Evolutionary conservation across 2,888 invertebrate species (phyloP).

Genomic region (Coleophora flavipennella): DNA sequence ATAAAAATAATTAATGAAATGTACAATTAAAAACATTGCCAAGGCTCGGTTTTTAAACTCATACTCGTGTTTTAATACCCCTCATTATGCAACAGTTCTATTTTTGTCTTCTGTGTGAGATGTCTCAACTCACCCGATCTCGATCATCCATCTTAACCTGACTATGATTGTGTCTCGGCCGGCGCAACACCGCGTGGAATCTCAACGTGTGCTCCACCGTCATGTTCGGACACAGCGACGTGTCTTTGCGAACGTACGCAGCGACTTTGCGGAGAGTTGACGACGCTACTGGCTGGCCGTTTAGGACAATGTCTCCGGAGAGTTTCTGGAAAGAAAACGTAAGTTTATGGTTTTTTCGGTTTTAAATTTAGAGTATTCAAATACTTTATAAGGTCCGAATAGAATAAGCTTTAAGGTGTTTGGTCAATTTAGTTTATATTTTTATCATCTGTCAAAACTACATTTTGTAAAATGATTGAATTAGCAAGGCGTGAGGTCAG

Average conservation of each 20-base stretch:
- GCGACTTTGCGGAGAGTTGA: conserved; percentile 79
- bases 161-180: conserved; percentile 73
- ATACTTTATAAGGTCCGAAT: no score
- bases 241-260: conserved; percentile 83
- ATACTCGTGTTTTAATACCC: no score
- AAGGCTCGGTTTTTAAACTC: no score
- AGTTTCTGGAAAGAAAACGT: conserved; percentile 47
- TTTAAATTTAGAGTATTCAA: no score
- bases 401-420: no score
- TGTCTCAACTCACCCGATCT: conserved; percentile 73
- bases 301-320: conserved; percentile 86
- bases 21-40: no score
- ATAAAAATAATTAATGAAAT: no score
- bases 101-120: not conserved
- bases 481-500: no score
- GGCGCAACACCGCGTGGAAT: conserved; percentile 84
- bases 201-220: conserved; percentile 91
- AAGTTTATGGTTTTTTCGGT: no score
- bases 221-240: conserved; percentile 86
- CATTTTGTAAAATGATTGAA: no score
- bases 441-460: no score
- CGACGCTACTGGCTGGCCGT: conserved; percentile 86
- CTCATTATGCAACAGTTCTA: not conserved
- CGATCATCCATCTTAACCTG: conserved; percentile 81
- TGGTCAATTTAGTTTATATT: no score